Base-by-base conservation (phyloP, 1,140 invertebrate genomes). In the Zaprionus nigranus region DNA sequence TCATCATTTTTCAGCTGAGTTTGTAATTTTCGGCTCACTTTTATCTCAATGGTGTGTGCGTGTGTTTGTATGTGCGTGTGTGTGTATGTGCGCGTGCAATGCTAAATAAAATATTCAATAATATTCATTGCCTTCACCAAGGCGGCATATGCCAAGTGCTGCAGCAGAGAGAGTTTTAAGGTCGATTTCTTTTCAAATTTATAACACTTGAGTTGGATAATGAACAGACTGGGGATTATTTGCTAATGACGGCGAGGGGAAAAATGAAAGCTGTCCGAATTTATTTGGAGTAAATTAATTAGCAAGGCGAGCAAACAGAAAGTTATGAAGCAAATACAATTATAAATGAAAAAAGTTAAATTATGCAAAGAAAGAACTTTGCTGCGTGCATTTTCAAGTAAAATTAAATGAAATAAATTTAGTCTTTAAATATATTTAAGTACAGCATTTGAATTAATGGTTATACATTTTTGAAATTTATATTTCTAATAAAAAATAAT, bases 121-220 rank as follows among this genome's bases (percentile, higher is more conserved):
- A 78, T 68, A 74, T 43, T 74, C 53, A 63, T 74, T 43, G 75
- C 63, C 71, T 78, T 78, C 71, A 78, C 75, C 75, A 74, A 40
- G 53, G 40, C 13, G 43, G 60, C 75, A 78, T 78, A 78, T 78
- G 75, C 56, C 72, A 63, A 75, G 51, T 63, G 58, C 70, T 43
- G 34, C 58, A 73, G 56, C 43, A 36, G 5, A 40, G 38, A n/a
- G 40, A 46, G 67, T 56, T 74, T 73, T 67, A 54, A 63, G 51
- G 60, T 60, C n/a, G 30, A 57, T 66, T 73, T 66, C 26, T 58
- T 11, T 53, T 43, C 12, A 57, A 28, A 63, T 57, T 74, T 62
- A 74, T 36, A 68, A 26, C 49, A 69, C 66, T 75, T 58, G 24
- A 63, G 34, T 22, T 63, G 46, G 34, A 51, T 30, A 38, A 68